A percentile compares a stretch with the other conserved stretches of the same genome.
phyloP scores from a whole-genome alignment of 2,113 vertebrate species.

The Himantopus leucocephalus region DNA sequence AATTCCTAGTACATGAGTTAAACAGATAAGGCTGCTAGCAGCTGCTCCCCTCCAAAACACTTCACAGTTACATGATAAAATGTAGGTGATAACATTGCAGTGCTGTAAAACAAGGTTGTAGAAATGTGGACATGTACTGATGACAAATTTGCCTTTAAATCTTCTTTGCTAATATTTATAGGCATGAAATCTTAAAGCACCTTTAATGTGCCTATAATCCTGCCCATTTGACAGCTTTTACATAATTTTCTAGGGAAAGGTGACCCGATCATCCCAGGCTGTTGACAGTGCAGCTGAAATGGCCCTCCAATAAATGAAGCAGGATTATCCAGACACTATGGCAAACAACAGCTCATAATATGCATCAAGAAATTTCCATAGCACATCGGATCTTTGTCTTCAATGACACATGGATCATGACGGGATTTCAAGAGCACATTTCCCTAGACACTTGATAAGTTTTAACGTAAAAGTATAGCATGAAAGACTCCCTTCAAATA shows the following conservation, averaged over 20 bases:
- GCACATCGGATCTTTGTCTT: slow-evolving; percentile 64
- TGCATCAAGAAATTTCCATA: slow-evolving; percentile 74
- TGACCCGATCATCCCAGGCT: slow-evolving; percentile 77
- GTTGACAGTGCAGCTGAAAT: slow-evolving; percentile 78
- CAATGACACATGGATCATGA: slow-evolving; percentile 64
- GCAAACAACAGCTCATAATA: slow-evolving; percentile 80
- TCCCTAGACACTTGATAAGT: slow-evolving; percentile 62
- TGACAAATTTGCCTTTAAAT: slow-evolving; percentile 68
- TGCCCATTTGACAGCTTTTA: slow-evolving; percentile 85
- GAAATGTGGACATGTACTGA: slow-evolving; percentile 41
- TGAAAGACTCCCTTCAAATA: slow-evolving; percentile 31
- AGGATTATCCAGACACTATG: slow-evolving; percentile 77
- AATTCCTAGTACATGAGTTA: slow-evolving; percentile 36
- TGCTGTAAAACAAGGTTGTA: slow-evolving; percentile 41
- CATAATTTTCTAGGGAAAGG: slow-evolving; percentile 87
- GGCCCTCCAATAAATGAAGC: slow-evolving; percentile 76
- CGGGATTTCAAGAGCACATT: slow-evolving; percentile 62
- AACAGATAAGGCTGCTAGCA: slow-evolving; percentile 54
- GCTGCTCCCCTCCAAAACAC: slow-evolving; percentile 38
- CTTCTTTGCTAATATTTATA: slow-evolving; percentile 68
- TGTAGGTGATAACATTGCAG: slow-evolving; percentile 26
- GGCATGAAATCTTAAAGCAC: slow-evolving; percentile 71
- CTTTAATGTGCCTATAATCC: slow-evolving; percentile 78
- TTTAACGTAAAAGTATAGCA: slow-evolving; percentile 53
- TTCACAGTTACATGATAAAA: slow-evolving; percentile 51